Evolutionary conservation across 2,888 invertebrate species (phyloP).

Genomic region (Nesidiocoris tenuis): DNA sequence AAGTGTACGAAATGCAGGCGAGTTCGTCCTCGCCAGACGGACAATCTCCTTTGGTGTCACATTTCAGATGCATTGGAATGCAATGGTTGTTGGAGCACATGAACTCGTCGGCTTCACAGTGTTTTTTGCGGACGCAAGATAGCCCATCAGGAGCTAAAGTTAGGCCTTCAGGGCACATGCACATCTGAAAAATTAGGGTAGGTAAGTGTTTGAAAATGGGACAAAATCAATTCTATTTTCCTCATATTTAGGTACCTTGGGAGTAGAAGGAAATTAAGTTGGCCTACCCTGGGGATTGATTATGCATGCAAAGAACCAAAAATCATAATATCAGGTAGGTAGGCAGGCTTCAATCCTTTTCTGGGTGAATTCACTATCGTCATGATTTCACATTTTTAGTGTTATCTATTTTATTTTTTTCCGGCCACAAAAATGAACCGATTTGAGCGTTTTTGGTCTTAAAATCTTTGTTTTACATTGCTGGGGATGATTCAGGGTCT

Average conservation of each 20-base stretch:
- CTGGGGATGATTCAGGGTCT: too few relatives aligned
- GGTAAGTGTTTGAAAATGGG: too few relatives aligned
- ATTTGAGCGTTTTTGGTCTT: too few relatives aligned
- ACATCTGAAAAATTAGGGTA: conserved; percentile 54
- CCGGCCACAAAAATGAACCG: too few relatives aligned
- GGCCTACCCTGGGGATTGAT: too few relatives aligned
- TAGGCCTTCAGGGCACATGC: conserved; percentile 69
- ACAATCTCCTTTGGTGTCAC: conserved; percentile 61
- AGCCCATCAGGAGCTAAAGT: conserved; percentile 54
- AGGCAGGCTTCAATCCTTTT: too few relatives aligned
- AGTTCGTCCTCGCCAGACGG: conserved; percentile 61
- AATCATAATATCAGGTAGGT: too few relatives aligned
- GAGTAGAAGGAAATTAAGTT: neutral
- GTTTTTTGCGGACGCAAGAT: conserved; percentile 46
- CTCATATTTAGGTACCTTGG: neutral
- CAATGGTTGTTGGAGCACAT: conserved; percentile 56
- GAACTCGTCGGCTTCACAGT: conserved; percentile 66
- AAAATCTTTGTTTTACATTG: too few relatives aligned
- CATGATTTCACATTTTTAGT: too few relatives aligned
- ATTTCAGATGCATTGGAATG: conserved; percentile 54
- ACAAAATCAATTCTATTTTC: neutral
- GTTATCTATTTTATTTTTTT: too few relatives aligned
- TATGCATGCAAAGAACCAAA: too few relatives aligned
- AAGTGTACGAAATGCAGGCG: conserved; percentile 55
- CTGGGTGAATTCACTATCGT: too few relatives aligned